These are phyloP conservation scores for Ommatoiulus sabulosus DNA, from an alignment of 2,888 invertebrate species.

Conservation along the genomic window DNA sequence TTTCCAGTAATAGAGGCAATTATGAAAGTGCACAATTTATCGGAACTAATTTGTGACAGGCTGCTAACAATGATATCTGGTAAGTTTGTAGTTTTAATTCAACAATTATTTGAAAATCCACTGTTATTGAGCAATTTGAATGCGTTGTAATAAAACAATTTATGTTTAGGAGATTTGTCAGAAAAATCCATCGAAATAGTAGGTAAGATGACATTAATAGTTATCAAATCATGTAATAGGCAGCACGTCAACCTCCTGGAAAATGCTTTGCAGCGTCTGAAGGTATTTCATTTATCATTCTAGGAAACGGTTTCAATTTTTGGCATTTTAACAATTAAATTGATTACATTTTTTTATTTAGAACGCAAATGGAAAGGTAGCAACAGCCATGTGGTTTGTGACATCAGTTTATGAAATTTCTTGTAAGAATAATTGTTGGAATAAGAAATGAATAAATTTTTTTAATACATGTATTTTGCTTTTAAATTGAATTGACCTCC, in stretches of 20 bases:
- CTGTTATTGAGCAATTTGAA: not conserved
- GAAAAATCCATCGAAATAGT: not conserved
- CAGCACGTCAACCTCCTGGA: not conserved
- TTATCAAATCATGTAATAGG: not conserved
- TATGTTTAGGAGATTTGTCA: not conserved
- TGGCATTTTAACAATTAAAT: not conserved
- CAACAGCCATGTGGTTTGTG: not conserved
- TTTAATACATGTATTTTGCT: not conserved
- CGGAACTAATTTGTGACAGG: not conserved
- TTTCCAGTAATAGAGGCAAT: not conserved
- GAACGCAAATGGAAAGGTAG: not conserved
- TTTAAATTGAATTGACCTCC: no score
- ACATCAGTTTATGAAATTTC: not conserved
- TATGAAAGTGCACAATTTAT: not conserved
- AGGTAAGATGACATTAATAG: constrained; percentile 19
- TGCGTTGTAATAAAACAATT: no score
- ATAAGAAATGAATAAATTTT: not conserved
- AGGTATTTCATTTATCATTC: not conserved
- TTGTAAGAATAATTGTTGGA: not conserved
- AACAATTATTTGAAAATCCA: not conserved
- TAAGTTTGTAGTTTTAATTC: not conserved
- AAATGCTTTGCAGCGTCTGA: not conserved
- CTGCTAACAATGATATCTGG: constrained; percentile 7
- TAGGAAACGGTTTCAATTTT: not conserved
- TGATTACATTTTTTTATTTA: not conserved